A percentile compares a stretch with the other conserved stretches of the same genome.
These are phyloP conservation scores for Turdus rufiventris DNA, from an alignment of 2,113 vertebrate species.

Conservation along the genomic window DNA sequence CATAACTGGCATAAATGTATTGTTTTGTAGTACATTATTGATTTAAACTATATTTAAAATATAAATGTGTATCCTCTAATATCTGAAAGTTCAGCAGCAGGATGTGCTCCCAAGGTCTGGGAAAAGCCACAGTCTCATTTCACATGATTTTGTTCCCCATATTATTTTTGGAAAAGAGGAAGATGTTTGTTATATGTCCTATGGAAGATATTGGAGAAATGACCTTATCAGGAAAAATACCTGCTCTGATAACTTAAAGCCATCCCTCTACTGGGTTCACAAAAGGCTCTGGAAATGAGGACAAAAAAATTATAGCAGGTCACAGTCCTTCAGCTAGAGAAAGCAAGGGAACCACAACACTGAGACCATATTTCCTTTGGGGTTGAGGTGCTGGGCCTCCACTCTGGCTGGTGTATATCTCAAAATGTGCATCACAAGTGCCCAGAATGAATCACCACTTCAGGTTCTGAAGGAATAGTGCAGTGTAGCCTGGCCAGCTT, in stretches of 20 bases:
- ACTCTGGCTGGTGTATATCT: not conserved
- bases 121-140: not conserved
- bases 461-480: not conserved
- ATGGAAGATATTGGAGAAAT: not conserved
- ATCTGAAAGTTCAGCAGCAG: not conserved
- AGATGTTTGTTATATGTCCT: not conserved
- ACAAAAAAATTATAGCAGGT: not conserved
- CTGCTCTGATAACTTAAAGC: not conserved
- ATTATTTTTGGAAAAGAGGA: not conserved
- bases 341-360: not conserved
- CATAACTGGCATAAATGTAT: not conserved
- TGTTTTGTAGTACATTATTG: not conserved
- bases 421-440: accelerated
- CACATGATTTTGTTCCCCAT: not conserved
- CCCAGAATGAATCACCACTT: not conserved
- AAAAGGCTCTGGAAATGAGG: not conserved
- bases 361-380: not conserved
- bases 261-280: not conserved
- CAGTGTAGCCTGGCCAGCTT: not conserved
- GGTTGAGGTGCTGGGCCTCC: not conserved
- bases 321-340: not conserved
- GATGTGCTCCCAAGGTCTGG: not conserved
- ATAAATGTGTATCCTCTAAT: not conserved
- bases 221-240: not conserved
- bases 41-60: not conserved